These are phyloP conservation scores for Noctua janthina DNA, from an alignment of 2,888 invertebrate genomes.

Conservation along the genomic window DNA sequence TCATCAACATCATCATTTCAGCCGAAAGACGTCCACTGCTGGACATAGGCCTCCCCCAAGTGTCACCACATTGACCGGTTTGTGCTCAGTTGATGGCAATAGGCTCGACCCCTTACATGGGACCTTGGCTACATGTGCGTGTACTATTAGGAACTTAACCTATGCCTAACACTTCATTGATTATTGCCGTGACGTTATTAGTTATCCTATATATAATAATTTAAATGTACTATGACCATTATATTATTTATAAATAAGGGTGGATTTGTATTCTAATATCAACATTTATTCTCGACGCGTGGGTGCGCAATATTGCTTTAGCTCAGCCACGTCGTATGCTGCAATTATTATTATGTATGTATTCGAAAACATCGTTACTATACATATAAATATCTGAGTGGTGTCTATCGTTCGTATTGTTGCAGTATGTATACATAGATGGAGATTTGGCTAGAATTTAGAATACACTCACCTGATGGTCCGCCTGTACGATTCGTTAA, in stretches of 20 bases:
- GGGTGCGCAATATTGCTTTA: conserved; percentile 34
- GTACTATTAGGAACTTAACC: too few species aligned
- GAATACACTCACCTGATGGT: not conserved
- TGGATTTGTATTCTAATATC: not conserved
- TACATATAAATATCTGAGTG: conserved; percentile 17
- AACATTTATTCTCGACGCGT: conserved; percentile 14
- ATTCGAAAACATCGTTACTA: conserved; percentile 16
- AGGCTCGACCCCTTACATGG: too few species aligned
- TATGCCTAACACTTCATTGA: too few species aligned
- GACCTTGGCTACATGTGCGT: too few species aligned
- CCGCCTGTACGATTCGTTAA: not conserved
- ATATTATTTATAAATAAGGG: not conserved
- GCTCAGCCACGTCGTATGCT: conserved; percentile 3
- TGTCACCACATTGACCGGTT: too few species aligned
- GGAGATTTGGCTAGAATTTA: conserved; percentile 6
- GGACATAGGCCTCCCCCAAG: too few species aligned
- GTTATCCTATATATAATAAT: too few species aligned
- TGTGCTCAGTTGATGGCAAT: too few species aligned
- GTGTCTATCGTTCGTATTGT: conserved; percentile 25
- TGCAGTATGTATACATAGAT: conserved; percentile 9
- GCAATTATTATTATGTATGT: conserved; percentile 14
- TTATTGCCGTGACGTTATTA: too few species aligned
- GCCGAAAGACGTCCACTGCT: too few species aligned
- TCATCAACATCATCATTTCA: too few species aligned
- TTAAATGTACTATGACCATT: too few species aligned